phyloP scores from a whole-genome alignment of 30 jellyfish, hydroid and myxozoan species.

The Nemopilema nomurai region DNA sequence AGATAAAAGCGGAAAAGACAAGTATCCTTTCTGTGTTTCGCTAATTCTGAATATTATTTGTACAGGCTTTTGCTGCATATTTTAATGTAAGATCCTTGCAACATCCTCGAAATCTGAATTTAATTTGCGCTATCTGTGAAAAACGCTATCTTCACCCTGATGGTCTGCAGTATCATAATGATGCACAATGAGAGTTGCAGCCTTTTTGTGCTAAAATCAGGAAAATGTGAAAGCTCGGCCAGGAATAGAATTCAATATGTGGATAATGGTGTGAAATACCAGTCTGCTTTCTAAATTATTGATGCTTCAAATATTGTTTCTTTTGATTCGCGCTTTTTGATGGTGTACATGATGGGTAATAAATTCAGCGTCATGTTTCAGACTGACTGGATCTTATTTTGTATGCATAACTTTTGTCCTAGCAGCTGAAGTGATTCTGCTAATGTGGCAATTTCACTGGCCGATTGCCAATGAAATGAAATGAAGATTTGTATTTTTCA shows the following conservation, averaged over 20 bases:
- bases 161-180: background rate
- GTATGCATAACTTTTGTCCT: too few relatives aligned
- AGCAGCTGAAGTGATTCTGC: too few relatives aligned
- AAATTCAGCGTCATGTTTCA: too few relatives aligned
- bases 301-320: background rate
- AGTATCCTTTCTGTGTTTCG: conserved; percentile 37
- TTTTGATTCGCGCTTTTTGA: too few relatives aligned
- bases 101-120: background rate
- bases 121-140: background rate
- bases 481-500: too few relatives aligned
- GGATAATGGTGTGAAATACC: background rate
- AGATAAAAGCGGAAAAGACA: conserved; percentile 1
- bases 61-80: too few relatives aligned
- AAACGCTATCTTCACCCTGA: background rate
- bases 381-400: too few relatives aligned
- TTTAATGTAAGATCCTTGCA: background rate
- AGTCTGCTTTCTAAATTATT: background rate
- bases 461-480: too few relatives aligned
- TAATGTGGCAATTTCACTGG: too few relatives aligned
- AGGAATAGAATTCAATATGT: background rate
- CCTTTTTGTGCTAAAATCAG: background rate
- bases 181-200: background rate
- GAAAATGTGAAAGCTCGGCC: background rate
- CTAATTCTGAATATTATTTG: background rate
- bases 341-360: too few relatives aligned